Conservation (phyloP, 2,797 vertebrate species). For the Sphaeramia orbicularis region DNA sequence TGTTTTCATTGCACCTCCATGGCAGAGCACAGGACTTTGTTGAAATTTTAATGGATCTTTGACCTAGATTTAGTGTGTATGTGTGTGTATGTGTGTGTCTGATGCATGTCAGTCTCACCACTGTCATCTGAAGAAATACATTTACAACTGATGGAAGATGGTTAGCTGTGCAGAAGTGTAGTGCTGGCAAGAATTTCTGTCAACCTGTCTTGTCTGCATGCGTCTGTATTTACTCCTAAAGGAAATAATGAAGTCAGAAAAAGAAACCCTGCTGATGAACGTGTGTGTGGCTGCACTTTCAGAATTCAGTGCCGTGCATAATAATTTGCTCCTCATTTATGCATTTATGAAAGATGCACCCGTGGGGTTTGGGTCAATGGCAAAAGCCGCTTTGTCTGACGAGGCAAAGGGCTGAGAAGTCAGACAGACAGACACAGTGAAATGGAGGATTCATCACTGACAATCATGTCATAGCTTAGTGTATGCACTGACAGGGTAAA, state of each 20-base stretch:
- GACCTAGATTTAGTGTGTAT: conserved; percentile 81
- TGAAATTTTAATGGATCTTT: conserved; percentile 85
- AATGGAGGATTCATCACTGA: conserved; percentile 74
- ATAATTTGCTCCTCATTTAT: conserved; percentile 80
- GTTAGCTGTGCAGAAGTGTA: conserved; percentile 47
- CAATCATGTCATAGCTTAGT: conserved; percentile 73
- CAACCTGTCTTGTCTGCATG: conserved; percentile 54
- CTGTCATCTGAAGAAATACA: conserved; percentile 72
- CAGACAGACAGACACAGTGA: conserved; percentile 62
- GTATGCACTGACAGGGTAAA: conserved; percentile 76
- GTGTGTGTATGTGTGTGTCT: conserved; percentile 35
- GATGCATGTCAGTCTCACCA: conserved; percentile 79
- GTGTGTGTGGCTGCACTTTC: conserved; percentile 79
- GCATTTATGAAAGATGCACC: conserved; percentile 77
- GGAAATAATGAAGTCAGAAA: conserved; percentile 62
- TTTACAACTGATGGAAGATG: conserved; percentile 50
- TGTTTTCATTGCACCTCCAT: conserved; percentile 75
- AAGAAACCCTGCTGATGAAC: conserved; percentile 77
- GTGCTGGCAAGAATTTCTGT: conserved; percentile 64
- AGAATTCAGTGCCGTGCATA: conserved; percentile 68
- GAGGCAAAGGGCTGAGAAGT: conserved; percentile 81
- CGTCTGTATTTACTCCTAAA: conserved; percentile 51
- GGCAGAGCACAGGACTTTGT: conserved; percentile 78
- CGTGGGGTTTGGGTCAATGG: conserved; percentile 52
- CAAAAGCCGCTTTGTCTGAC: conserved; percentile 76